A percentile compares a stretch with the other conserved stretches of the same genome.
Conservation (phyloP, 2,797 vertebrate species). For the Leptodactylus fallax region DNA sequence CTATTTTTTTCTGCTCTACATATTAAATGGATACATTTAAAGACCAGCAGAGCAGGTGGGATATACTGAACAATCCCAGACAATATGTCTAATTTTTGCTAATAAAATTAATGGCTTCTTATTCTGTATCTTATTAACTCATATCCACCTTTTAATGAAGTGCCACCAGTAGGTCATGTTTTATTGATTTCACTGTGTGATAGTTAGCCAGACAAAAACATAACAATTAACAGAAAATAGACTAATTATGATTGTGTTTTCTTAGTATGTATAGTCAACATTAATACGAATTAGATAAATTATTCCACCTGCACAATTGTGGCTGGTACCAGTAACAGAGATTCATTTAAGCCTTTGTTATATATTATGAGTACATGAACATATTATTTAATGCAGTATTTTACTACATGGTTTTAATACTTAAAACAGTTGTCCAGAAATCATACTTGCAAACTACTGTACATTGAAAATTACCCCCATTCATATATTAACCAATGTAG, state of each 20-base stretch:
- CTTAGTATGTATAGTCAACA: not conserved
- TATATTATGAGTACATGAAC: not conserved
- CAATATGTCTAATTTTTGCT: conserved; percentile 12
- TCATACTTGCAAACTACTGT: too few relatives aligned
- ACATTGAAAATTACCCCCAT: not conserved
- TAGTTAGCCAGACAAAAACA: conserved; percentile 28
- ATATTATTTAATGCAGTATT: not conserved
- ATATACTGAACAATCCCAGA: not conserved
- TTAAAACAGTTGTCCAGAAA: not conserved
- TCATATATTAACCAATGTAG: not conserved
- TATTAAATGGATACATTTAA: not conserved
- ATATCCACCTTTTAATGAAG: not conserved
- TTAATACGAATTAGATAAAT: not conserved
- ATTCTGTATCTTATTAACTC: not conserved
- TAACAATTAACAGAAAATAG: conserved; percentile 22
- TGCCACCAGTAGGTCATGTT: conserved; percentile 21
- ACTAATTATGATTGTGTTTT: conserved; percentile 13
- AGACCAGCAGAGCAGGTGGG: not conserved
- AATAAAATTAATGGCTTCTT: conserved; percentile 18
- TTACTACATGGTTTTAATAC: not conserved
- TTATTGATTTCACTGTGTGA: conserved; percentile 8
- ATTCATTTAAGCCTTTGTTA: not conserved
- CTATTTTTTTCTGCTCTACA: not conserved
- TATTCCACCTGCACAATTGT: not conserved
- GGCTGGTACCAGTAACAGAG: not conserved